Evolutionary conservation across 2,113 vertebrate species (phyloP), one percentile per base, ranked within the genome.

Genomic region (Rhegmatorhina hoffmannsi): DNA sequence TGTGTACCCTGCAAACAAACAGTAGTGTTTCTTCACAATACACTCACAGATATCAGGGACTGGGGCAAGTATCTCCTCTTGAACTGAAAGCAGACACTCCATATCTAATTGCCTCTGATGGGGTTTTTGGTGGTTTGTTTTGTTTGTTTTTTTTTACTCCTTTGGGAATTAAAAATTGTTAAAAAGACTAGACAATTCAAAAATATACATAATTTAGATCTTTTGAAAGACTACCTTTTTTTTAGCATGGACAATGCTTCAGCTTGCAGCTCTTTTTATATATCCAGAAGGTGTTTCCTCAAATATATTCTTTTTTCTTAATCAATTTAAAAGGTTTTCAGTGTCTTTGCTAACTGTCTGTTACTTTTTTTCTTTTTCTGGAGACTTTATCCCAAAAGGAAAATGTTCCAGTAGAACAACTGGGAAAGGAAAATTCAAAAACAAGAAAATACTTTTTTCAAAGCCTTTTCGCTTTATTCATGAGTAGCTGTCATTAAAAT

Each of bases 271-370:
- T 58, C 28, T 47, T 95, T 67, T 53, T 56, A 53, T 53, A 70
- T 34, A 40, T 94, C 50, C 47, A 82, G 75, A 36, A 96, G 18
- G 49, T 92, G 85, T 77, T 44, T 87, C 81, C 73, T 92, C 33
- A 74, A 76, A 86, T 29, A 17, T 55, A n/a, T 34, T 76, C n/a
- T 93, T 96, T 87, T 55, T 95, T 82, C 79, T 87, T 93, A 95
- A 96, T 97, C 96, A 96, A 95, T 93, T 90, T 94, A 80, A 96
- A 89, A 93, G 79, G 83, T 72, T 95, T 92, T 89, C 25, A 24
- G 17, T 78, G 47, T 59, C 84, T 93, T 87, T 84, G 34, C 40
- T 75, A 92, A 91, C 21, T 34, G 4, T 76, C 94, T 92, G 62
- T 75, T 88, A 75, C 47, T 75, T 86, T 63, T 63, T 75, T 34